Conservation (phyloP, 2,888 invertebrate genomes). For the Platynereis dumerilii region DNA sequence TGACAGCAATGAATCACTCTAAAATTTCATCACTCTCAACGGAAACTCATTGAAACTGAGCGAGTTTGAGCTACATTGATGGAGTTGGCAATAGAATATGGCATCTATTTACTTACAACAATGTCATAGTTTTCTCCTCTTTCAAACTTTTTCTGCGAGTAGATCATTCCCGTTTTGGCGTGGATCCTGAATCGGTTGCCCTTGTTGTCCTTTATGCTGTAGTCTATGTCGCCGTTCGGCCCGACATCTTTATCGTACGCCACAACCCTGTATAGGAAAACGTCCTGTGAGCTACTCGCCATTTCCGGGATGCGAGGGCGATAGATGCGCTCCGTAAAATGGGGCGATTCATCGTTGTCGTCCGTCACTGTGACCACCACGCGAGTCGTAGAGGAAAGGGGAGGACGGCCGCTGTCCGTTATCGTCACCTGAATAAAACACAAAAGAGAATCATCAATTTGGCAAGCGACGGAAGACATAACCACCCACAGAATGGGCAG, state of each 20-base stretch:
- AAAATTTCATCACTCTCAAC: too few relatives aligned
- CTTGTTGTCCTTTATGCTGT: constrained; percentile 67
- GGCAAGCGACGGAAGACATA: too few relatives aligned
- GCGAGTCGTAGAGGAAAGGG: constrained; percentile 77
- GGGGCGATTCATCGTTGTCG: constrained; percentile 55
- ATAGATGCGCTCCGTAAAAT: constrained; percentile 47
- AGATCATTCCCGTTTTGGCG: constrained; percentile 81
- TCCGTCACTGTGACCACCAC: constrained; percentile 56
- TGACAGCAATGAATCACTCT: too few relatives aligned
- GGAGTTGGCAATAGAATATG: background rate
- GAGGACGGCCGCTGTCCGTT: constrained; percentile 79
- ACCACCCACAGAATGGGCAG: too few relatives aligned
- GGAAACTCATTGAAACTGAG: too few relatives aligned
- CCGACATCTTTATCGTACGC: constrained; percentile 58
- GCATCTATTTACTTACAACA: constrained; percentile 65
- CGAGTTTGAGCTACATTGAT: too few relatives aligned
- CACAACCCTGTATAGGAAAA: constrained; percentile 49
- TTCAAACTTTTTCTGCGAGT: constrained; percentile 75
- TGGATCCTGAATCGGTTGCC: constrained; percentile 78
- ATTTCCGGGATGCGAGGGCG: constrained; percentile 41
- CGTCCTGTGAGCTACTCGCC: constrained; percentile 32
- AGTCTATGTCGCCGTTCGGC: constrained; percentile 71
- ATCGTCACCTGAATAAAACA: constrained; percentile 75
- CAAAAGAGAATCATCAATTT: too few relatives aligned
- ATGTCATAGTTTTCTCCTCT: constrained; percentile 74